These are phyloP conservation scores for Rhynchonycteris naso DNA, from an alignment of 2,797 vertebrate species.

Conservation along the genomic window DNA sequence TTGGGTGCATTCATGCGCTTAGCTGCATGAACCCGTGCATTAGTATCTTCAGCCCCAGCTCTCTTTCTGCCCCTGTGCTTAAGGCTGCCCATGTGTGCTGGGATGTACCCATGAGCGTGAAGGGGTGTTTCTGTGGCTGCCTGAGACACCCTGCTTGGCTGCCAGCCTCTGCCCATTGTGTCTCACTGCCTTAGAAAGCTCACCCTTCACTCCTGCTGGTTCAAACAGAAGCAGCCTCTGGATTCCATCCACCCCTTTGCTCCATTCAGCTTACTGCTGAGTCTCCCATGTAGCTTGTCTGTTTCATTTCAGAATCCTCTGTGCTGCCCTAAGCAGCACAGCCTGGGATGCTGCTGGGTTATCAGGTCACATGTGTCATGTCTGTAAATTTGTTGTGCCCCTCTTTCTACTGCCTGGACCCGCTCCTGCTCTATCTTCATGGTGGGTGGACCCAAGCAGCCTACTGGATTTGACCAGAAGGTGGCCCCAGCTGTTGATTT, in stretches of 20 bases:
- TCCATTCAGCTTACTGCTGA: neutral
- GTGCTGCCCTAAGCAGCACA: constrained; percentile 84
- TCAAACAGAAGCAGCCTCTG: constrained; percentile 27
- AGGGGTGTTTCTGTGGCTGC: constrained; percentile 85
- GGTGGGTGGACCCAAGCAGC: constrained; percentile 79
- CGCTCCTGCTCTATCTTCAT: neutral
- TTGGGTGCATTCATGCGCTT: constrained; percentile 63
- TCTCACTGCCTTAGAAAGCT: constrained; percentile 69
- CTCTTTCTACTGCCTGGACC: constrained; percentile 48
- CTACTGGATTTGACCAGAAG: constrained; percentile 85
- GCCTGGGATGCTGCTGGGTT: constrained; percentile 84
- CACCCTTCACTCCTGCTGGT: constrained; percentile 35
- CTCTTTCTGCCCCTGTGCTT: constrained; percentile 80
- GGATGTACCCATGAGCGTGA: constrained; percentile 78
- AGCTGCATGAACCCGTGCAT: constrained; percentile 73
- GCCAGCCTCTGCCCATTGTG: constrained; percentile 83
- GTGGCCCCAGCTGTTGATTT: constrained; percentile 86
- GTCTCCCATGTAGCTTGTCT: neutral
- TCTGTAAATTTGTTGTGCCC: constrained; percentile 83
- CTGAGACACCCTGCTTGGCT: constrained; percentile 90
- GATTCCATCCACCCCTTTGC: neutral
- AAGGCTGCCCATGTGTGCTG: constrained; percentile 81
- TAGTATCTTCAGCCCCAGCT: constrained; percentile 72
- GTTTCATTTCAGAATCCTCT: constrained; percentile 74
- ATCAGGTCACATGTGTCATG: constrained; percentile 88